Evolutionary conservation across 2,888 invertebrate species (phyloP).

Genomic region (Flabesymbios commensalis): DNA sequence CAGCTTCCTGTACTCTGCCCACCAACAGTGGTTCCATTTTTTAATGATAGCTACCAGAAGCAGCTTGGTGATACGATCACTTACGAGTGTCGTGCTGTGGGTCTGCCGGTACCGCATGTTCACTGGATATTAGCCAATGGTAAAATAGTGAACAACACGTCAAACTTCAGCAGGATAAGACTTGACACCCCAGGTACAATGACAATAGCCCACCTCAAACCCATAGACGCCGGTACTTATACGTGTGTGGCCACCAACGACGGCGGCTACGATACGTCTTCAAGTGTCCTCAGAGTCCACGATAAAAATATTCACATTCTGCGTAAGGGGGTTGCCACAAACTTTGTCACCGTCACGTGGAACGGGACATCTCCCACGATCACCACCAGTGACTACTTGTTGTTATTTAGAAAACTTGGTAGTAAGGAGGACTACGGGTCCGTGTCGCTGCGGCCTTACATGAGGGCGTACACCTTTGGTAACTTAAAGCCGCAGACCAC

Average conservation of each 20-base stretch:
- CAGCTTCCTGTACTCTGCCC: too few species aligned
- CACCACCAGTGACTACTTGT: constrained; percentile 15
- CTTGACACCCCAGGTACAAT: constrained; percentile 42
- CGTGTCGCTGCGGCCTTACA: constrained; percentile 45
- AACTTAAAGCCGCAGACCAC: constrained; percentile 58
- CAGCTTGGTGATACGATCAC: constrained; percentile 55
- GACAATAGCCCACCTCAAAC: constrained; percentile 22
- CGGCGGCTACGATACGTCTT: constrained; percentile 48
- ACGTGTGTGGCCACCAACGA: constrained; percentile 60
- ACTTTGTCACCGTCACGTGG: constrained; percentile 19
- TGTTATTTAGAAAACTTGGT: constrained; percentile 52
- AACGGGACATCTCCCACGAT: constrained; percentile 18
- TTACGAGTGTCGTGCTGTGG: constrained; percentile 62
- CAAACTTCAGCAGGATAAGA: constrained; percentile 47
- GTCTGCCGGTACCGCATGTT: constrained; percentile 59
- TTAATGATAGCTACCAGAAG: constrained; percentile 44
- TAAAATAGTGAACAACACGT: constrained; percentile 46
- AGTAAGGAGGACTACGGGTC: constrained; percentile 9
- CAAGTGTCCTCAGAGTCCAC: constrained; percentile 53
- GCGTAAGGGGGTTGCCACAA: constrained; percentile 4
- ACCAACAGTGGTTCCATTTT: constrained; percentile 50
- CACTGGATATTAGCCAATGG: constrained; percentile 62
- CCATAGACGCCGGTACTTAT: constrained; percentile 60
- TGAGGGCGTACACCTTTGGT: constrained; percentile 59
- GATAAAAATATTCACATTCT: constrained; percentile 2